These are phyloP conservation scores for Acipenser ruthenus DNA, from an alignment of 2,797 vertebrate species.

Conservation along the genomic window DNA sequence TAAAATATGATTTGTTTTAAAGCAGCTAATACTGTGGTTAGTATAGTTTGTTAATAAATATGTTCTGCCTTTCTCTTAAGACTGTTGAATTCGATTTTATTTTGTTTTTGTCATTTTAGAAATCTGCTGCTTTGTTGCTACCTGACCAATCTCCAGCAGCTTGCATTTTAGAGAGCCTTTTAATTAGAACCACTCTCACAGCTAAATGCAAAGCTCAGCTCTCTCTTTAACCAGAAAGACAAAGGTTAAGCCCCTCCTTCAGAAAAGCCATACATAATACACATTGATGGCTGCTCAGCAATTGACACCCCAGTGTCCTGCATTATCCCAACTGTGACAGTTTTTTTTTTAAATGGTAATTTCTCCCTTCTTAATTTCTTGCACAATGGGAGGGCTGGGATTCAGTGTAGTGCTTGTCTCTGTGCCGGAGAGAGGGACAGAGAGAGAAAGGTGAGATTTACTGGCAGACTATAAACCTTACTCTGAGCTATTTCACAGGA, in stretches of 20 bases:
- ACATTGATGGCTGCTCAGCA: conserved; percentile 12
- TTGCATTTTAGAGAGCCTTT: too few relatives aligned
- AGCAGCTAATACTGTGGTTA: too few relatives aligned
- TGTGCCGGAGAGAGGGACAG: conserved; percentile 12
- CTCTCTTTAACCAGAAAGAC: background rate
- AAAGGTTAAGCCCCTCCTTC: background rate
- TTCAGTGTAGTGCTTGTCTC: conserved; percentile 16
- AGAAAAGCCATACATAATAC: conserved; percentile 7
- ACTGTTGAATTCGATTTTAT: too few relatives aligned
- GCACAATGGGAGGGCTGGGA: conserved; percentile 7
- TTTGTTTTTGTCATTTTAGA: too few relatives aligned
- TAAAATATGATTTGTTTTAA: too few relatives aligned
- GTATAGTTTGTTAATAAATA: too few relatives aligned
- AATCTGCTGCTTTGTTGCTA: too few relatives aligned
- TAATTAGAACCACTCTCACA: background rate
- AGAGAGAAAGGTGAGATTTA: conserved; percentile 11
- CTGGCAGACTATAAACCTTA: background rate
- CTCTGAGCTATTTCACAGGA: too few relatives aligned
- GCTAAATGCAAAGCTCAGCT: background rate
- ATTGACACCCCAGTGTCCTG: conserved; percentile 17
- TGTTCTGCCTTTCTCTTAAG: too few relatives aligned
- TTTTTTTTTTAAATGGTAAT: conserved; percentile 25
- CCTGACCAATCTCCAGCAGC: too few relatives aligned
- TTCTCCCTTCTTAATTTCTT: conserved; percentile 7
- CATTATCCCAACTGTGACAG: conserved; percentile 14